Evolutionary conservation across 2,113 vertebrate species (phyloP).

Genomic region (Peromyscus californicus): DNA sequence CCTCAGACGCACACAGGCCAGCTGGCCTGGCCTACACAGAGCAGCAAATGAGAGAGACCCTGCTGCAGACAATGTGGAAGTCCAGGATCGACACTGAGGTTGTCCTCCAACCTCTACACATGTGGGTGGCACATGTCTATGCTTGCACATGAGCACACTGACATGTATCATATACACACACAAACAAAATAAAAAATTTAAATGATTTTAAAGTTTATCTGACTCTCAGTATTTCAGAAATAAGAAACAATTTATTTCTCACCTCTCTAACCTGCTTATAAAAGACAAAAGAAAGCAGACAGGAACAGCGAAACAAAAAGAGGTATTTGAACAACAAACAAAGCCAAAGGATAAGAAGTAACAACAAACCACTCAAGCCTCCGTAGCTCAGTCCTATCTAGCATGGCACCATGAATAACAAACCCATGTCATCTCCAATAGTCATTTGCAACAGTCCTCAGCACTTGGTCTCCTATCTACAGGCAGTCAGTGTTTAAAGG

Average conservation of each 20-base stretch:
- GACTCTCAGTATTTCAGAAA: constrained; percentile 41
- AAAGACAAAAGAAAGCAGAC: constrained; percentile 6
- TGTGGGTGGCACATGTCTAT: too few species aligned
- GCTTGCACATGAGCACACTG: not conserved
- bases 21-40: not conserved
- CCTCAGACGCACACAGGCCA: not conserved
- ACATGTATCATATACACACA: not conserved
- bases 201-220: not conserved
- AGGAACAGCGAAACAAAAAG: not conserved
- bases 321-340: not conserved
- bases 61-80: too few species aligned
- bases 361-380: not conserved
- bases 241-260: constrained; percentile 27
- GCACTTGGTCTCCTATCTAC: not conserved
- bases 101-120: not conserved
- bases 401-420: not conserved
- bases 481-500: not conserved
- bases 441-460: not conserved
- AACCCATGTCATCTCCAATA: not conserved
- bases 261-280: not conserved
- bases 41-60: not conserved
- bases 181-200: not conserved
- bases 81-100: not conserved
- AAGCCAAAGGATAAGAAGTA: not conserved
- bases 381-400: not conserved